Percentiles rank a stretch among this genome's conserved stretches.
Evolutionary conservation across 2,888 invertebrate genomes (phyloP).

Genomic region (Andrena camellia): DNA sequence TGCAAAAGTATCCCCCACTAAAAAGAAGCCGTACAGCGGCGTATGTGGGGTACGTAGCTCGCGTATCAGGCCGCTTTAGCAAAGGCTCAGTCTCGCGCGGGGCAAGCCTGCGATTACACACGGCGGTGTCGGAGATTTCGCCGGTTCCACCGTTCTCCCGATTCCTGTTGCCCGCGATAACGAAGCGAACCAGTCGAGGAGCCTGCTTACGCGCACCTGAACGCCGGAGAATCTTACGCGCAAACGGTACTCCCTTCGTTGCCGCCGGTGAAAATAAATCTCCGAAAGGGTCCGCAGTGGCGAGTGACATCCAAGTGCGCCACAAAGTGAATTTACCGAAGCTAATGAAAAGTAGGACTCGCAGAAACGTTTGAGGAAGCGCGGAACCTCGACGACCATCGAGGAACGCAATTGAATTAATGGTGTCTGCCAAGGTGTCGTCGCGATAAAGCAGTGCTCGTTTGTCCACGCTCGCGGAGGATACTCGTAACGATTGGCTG

Average conservation of each 20-base stretch:
- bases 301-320: conserved; percentile 3
- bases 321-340: neutral
- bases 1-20: conserved; percentile 71
- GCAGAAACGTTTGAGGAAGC: neutral
- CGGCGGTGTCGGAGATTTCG: conserved; percentile 6
- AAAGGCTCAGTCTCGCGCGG: conserved; percentile 75
- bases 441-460: neutral
- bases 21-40: conserved; percentile 70
- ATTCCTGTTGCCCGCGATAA: conserved; percentile 7
- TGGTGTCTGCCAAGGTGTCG: neutral
- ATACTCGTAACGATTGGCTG: neutral
- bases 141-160: conserved; percentile 23
- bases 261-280: neutral
- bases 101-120: conserved; percentile 69
- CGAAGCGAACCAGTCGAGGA: neutral
- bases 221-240: neutral
- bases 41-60: conserved; percentile 73
- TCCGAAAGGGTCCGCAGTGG: neutral
- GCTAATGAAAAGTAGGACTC: neutral
- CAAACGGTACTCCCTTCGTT: neutral
- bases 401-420: neutral
- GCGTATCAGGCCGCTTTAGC: conserved; percentile 76
- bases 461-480: neutral
- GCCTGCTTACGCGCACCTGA: neutral
- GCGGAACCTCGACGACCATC: conserved; percentile 5